A percentile compares a stretch with the other conserved stretches of the same genome.
These are phyloP conservation scores for Lapara coniferarum DNA, from an alignment of 2,888 invertebrate genomes.

Conservation along the genomic window DNA sequence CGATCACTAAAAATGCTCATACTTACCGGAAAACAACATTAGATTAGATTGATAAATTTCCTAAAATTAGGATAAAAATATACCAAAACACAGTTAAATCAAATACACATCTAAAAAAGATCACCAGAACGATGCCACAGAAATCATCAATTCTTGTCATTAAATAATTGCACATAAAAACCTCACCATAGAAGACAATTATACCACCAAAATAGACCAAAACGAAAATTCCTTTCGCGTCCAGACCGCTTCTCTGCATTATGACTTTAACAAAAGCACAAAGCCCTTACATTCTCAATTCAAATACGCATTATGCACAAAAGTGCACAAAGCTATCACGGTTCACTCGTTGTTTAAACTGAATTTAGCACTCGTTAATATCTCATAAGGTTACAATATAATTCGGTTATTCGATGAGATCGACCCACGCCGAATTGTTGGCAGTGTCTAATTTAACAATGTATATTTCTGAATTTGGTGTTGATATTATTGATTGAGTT, in stretches of 20 bases:
- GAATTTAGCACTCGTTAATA: not conserved
- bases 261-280: slow-evolving; percentile 33
- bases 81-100: no score
- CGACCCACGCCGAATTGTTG: not conserved
- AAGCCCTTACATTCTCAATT: slow-evolving; percentile 56
- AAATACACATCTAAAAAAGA: no score
- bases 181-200: not conserved
- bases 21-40: no score
- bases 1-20: no score
- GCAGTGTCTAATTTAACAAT: not conserved
- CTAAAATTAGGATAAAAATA: no score
- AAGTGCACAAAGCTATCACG: slow-evolving; percentile 27
- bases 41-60: no score
- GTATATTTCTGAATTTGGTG: not conserved
- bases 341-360: not conserved
- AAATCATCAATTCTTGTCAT: no score
- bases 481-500: not conserved
- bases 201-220: not conserved
- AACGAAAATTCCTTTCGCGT: slow-evolving; percentile 30
- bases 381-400: not conserved
- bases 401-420: slow-evolving; percentile 4
- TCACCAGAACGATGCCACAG: no score
- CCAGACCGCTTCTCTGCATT: slow-evolving; percentile 39
- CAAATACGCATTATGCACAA: slow-evolving; percentile 54
- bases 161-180: no score